A percentile compares a stretch with the other conserved stretches of the same genome.
Evolutionary conservation across 2,113 vertebrate genomes (phyloP).

Genomic region (Tenebrosternarchus preto): DNA sequence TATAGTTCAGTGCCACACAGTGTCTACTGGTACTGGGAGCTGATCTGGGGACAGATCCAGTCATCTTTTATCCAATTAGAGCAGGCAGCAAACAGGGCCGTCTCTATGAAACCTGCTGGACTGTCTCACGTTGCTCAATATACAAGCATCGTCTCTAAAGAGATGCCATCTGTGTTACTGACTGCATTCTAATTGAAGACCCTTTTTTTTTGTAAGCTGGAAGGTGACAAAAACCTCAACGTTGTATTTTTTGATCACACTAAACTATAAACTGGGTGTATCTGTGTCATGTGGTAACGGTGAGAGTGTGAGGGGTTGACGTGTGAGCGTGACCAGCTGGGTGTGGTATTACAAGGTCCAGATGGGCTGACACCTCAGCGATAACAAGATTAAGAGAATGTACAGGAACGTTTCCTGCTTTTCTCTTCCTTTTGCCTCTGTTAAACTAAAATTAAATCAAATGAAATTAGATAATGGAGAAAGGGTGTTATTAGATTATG

Average conservation of each 20-base stretch:
- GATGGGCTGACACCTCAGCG: slow-evolving; percentile 59
- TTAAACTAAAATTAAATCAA: slow-evolving; percentile 71
- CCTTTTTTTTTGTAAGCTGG: too few relatives aligned
- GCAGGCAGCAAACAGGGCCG: slow-evolving; percentile 59
- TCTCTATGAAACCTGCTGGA: slow-evolving; percentile 30
- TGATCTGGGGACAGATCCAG: slow-evolving; percentile 58
- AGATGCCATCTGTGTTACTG: too few relatives aligned
- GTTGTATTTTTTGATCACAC: too few relatives aligned
- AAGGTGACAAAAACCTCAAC: too few relatives aligned
- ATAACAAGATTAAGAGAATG: slow-evolving; percentile 65
- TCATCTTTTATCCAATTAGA: slow-evolving; percentile 67
- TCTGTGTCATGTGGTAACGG: not conserved
- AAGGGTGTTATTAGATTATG: slow-evolving; percentile 70
- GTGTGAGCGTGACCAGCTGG: slow-evolving; percentile 43
- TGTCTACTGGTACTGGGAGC: slow-evolving; percentile 64
- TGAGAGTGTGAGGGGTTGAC: not conserved
- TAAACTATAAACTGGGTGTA: not conserved
- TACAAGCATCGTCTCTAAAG: not conserved
- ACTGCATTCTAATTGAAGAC: too few relatives aligned
- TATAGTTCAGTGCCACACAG: slow-evolving; percentile 31
- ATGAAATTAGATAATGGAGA: slow-evolving; percentile 73
- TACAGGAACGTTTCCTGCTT: slow-evolving; percentile 62
- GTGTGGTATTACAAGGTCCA: slow-evolving; percentile 32
- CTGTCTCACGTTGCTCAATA: slow-evolving; percentile 30
- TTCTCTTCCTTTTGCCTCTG: slow-evolving; percentile 58